Evolutionary conservation across 2,797 vertebrate species (phyloP).

Genomic region (Enteromius fasciolatus): DNA sequence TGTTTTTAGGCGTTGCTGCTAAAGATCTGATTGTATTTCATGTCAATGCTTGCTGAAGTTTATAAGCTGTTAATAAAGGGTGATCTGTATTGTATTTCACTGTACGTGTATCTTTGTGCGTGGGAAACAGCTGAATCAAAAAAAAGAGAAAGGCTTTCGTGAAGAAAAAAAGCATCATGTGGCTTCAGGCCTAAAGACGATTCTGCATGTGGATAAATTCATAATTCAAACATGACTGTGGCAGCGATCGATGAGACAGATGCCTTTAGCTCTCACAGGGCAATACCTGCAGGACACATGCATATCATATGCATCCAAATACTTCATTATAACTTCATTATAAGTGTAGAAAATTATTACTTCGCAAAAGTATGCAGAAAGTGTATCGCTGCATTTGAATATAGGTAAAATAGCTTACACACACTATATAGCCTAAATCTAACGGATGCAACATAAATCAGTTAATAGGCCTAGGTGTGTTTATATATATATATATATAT

Average conservation of each 20-base stretch:
- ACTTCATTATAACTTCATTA: not conserved
- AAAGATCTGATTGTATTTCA: not conserved
- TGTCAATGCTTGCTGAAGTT: not conserved
- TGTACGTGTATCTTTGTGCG: too few species aligned
- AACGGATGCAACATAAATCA: too few species aligned
- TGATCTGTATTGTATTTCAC: too few species aligned
- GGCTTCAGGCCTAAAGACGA: conserved; percentile 17
- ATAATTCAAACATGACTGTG: conserved; percentile 21
- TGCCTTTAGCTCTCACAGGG: not conserved
- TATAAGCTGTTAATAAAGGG: not conserved
- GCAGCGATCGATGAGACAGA: conserved; percentile 7
- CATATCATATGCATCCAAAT: not conserved
- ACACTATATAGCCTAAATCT: too few species aligned
- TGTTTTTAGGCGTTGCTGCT: too few species aligned
- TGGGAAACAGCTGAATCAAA: too few species aligned
- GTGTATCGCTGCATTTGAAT: not conserved
- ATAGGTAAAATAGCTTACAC: not conserved
- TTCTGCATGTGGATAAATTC: not conserved
- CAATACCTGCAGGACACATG: not conserved
- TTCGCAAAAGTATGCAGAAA: not conserved
- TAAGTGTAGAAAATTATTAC: not conserved
- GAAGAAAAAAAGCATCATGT: not conserved
- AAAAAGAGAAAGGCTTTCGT: not conserved
- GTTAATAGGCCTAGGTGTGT: too few species aligned
- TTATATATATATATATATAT: too few species aligned